Base-by-base conservation (phyloP, 2,888 invertebrate genomes). In the Hololepta plana region DNA sequence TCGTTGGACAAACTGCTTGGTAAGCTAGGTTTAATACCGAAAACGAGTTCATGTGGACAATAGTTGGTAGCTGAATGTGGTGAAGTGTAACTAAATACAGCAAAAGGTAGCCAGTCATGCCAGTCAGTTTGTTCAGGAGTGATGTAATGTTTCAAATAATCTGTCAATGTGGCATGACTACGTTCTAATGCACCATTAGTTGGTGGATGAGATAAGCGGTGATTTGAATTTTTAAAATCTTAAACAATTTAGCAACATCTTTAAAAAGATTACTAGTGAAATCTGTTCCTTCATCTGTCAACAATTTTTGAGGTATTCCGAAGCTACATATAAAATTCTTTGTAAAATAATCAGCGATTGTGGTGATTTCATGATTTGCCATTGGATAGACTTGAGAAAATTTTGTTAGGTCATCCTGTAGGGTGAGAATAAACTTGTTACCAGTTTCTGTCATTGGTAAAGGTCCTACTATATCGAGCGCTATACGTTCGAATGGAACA, bases 121-220 rank as follows among this genome's bases (percentile, higher is more conserved):
- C 38, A 39, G 24, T 38, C 27, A 4, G 16, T 17, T 16, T 29
- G 27, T 13, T 32, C 22, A 23, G 20, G 6, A 4, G 26, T 17
- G 2, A 34, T 31, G 26, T 31, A 36, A 23, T 35, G 32, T n/a
- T 30, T 23, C 3, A 39, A 20, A 14, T 25, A 26, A 7, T 32
- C 26, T 5, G 16, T 26, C 4, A 39, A 9, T 1, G 35, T 33
- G 10, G 28, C 24, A 21, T 39, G 35, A n/a, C 29, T 29, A 11
- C 38, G 16, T 23, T 39, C 38, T 22, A 35, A 17, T 10, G 32
- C 29, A 6, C 36, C 29, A 15, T 32, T 38, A n/a, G 20, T 21
- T 23, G 29, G 20, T 6, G 31, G 34, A 20, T 32, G 34, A n/a
- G n/a, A 23, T 23, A 38, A 2, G 28, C 29, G 3, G 32, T 26